Evolutionary conservation across 2,888 invertebrate genomes (phyloP).

Genomic region (Protonemura montana): DNA sequence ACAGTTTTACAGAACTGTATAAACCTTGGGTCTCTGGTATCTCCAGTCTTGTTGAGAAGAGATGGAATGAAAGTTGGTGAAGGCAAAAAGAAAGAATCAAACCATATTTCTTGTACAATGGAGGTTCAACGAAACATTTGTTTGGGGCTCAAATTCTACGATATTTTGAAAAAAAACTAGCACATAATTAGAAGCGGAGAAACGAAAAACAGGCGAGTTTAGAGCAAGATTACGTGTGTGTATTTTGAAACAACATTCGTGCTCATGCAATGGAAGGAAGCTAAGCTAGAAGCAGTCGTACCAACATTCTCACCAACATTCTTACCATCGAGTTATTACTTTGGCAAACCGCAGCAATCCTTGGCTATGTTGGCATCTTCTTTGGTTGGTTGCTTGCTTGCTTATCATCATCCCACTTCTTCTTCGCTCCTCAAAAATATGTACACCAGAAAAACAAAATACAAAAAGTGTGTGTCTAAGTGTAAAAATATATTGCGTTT

Average conservation of each 20-base stretch:
- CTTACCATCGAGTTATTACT: not conserved
- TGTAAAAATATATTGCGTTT: too few species aligned
- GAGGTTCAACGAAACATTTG: not conserved
- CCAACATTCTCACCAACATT: conserved; percentile 26
- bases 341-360: too few species aligned
- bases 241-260: conserved; percentile 17
- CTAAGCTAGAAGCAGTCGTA: conserved; percentile 26
- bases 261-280: conserved; percentile 22
- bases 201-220: too few species aligned
- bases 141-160: not conserved
- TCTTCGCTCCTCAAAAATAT: conserved; percentile 19
- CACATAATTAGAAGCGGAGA: too few species aligned
- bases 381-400: conserved; percentile 19
- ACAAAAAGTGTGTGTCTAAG: not conserved
- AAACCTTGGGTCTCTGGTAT: too few species aligned
- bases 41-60: too few species aligned
- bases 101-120: too few species aligned
- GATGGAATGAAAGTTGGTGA: too few species aligned
- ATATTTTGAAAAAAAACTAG: conserved; percentile 14
- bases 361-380: not conserved
- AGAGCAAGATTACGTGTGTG: too few species aligned
- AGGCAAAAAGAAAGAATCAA: too few species aligned
- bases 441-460: not conserved
- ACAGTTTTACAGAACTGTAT: too few species aligned
- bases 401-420: not conserved